These are phyloP conservation scores for Cryptus armator DNA, from an alignment of 2,888 invertebrate species.

Conservation along the genomic window DNA sequence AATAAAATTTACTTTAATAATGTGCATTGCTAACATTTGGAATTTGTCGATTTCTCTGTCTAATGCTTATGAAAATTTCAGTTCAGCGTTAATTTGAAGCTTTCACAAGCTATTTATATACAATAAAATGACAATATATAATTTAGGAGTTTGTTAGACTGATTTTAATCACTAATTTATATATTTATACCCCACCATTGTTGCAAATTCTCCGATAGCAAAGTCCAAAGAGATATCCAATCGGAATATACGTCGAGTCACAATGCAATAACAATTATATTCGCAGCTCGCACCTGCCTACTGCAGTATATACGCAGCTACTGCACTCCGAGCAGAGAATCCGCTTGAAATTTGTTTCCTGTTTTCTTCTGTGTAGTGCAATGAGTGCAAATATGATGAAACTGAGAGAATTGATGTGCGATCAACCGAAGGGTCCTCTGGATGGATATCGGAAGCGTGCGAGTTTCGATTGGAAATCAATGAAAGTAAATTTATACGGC, in stretches of 20 bases:
- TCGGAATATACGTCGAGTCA: background rate
- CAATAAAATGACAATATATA: too few relatives aligned
- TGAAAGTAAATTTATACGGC: constrained; percentile 93
- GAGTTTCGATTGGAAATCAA: constrained; percentile 94
- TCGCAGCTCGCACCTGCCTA: background rate
- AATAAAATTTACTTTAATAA: background rate
- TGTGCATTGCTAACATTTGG: too few relatives aligned
- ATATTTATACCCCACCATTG: background rate
- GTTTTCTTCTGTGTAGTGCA: constrained; percentile 10
- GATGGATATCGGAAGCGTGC: constrained; percentile 92
- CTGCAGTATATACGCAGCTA: background rate
- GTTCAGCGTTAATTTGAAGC: too few relatives aligned
- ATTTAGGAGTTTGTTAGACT: too few relatives aligned
- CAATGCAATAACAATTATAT: background rate
- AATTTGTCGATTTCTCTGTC: too few relatives aligned
- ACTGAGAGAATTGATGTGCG: constrained; percentile 87
- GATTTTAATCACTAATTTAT: too few relatives aligned
- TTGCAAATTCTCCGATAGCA: background rate
- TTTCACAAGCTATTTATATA: too few relatives aligned
- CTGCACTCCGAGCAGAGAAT: background rate
- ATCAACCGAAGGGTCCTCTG: constrained; percentile 91
- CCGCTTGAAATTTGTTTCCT: background rate
- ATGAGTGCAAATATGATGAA: constrained; percentile 47
- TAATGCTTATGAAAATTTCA: too few relatives aligned
- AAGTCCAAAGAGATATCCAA: background rate